phyloP scores from a whole-genome alignment of 2,113 vertebrate genomes.

The Cebus imitator region DNA sequence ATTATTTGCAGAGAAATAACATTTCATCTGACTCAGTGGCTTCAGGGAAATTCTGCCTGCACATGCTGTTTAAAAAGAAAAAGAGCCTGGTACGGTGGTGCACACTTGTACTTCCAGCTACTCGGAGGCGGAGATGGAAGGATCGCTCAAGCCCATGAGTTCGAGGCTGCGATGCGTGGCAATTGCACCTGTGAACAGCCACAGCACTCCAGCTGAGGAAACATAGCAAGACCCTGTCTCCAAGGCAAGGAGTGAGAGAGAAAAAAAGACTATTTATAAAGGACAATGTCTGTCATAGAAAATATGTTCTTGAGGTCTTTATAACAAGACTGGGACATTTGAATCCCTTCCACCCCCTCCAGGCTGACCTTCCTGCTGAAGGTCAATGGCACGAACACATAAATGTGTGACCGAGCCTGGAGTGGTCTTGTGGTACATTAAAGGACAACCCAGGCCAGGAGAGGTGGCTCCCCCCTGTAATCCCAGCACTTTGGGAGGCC shows the following conservation, averaged over 20 bases:
- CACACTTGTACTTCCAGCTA: not conserved
- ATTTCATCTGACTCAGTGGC: not conserved
- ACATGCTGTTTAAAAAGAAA: not conserved
- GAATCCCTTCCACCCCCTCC: not conserved
- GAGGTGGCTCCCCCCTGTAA: too few relatives aligned
- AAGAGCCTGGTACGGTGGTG: not conserved
- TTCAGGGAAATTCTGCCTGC: not conserved
- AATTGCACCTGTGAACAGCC: not conserved
- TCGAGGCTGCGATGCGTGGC: not conserved
- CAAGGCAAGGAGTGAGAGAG: not conserved
- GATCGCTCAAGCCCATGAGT: not conserved
- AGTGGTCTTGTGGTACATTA: too few relatives aligned
- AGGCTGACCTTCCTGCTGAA: not conserved
- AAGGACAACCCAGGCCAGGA: not conserved
- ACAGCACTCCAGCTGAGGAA: not conserved
- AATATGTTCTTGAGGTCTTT: not conserved
- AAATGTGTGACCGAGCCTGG: not conserved
- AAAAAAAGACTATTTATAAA: not conserved
- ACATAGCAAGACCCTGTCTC: not conserved
- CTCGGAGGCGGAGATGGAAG: not conserved
- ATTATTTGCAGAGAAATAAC: not conserved
- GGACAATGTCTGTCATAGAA: not conserved
- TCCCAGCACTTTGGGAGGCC: too few relatives aligned
- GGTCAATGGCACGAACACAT: not conserved
- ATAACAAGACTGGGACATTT: not conserved